A percentile compares a stretch with the other conserved stretches of the same genome.
Evolutionary conservation across 2,888 invertebrate genomes (phyloP).

Genomic region (Dione vanillae): DNA sequence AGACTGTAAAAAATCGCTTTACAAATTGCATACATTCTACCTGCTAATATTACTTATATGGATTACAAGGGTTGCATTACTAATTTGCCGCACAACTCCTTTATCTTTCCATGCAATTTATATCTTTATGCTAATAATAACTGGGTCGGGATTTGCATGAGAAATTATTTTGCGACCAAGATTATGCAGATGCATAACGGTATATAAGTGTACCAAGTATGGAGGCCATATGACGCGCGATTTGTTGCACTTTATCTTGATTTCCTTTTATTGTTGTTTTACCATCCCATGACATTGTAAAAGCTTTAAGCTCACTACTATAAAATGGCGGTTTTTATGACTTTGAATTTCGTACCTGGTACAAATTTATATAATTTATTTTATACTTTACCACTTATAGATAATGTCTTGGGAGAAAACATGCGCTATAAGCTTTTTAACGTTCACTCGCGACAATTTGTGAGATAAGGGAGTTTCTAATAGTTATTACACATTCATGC

Average conservation of each 20-base stretch:
- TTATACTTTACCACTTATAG: not conserved
- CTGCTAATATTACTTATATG: constrained; percentile 43
- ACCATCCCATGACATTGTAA: constrained; percentile 18
- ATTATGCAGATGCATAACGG: constrained; percentile 66
- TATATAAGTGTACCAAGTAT: constrained; percentile 61
- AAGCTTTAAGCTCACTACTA: constrained; percentile 9
- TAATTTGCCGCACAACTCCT: constrained; percentile 43
- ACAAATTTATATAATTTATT: not conserved
- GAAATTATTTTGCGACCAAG: constrained; percentile 42
- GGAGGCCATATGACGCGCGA: constrained; percentile 71
- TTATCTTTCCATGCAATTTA: constrained; percentile 35
- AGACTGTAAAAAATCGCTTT: not conserved
- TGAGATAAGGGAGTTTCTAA: too few species aligned
- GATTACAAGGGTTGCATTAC: constrained; percentile 52
- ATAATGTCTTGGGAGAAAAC: not conserved
- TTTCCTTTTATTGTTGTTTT: constrained; percentile 44
- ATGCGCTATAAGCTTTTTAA: not conserved
- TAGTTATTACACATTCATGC: not conserved
- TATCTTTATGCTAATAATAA: constrained; percentile 37
- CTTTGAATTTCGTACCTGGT: not conserved
- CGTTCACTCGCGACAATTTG: not conserved
- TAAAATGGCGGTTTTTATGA: not conserved
- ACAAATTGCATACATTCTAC: constrained; percentile 13
- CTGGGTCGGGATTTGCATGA: constrained; percentile 45
- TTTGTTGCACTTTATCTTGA: constrained; percentile 74